phyloP scores from a whole-genome alignment of 2,113 vertebrate genomes.

The Psittacara wagleri region DNA sequence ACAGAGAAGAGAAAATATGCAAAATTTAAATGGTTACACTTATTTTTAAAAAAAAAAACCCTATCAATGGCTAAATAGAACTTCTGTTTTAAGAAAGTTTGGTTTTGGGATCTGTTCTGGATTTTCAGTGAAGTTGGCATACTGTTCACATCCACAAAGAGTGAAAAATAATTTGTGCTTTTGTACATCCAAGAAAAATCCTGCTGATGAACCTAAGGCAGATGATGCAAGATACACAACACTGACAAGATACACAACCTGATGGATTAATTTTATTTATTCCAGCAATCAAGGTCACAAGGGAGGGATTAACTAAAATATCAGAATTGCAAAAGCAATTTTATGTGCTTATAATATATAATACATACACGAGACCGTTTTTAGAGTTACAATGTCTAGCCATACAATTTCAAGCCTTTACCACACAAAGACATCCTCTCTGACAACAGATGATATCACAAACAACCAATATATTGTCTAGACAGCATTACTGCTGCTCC shows the following conservation, averaged over 20 bases:
- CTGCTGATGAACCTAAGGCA: background rate
- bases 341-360: background rate
- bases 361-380: background rate
- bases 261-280: background rate
- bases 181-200: background rate
- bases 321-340: background rate
- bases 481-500: background rate
- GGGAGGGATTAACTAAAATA: background rate
- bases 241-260: background rate
- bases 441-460: background rate
- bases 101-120: background rate
- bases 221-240: background rate
- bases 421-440: background rate
- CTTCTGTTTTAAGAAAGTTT: background rate
- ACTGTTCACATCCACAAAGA: background rate
- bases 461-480: constrained; percentile 37
- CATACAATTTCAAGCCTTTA: background rate
- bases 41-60: too few relatives aligned
- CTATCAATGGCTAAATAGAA: background rate
- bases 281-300: background rate
- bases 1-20: background rate
- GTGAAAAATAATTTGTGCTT: background rate
- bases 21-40: background rate
- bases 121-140: background rate
- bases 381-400: background rate